Evolutionary conservation across 2,113 vertebrate species (phyloP).

Genomic region (Hyaena hyaena): DNA sequence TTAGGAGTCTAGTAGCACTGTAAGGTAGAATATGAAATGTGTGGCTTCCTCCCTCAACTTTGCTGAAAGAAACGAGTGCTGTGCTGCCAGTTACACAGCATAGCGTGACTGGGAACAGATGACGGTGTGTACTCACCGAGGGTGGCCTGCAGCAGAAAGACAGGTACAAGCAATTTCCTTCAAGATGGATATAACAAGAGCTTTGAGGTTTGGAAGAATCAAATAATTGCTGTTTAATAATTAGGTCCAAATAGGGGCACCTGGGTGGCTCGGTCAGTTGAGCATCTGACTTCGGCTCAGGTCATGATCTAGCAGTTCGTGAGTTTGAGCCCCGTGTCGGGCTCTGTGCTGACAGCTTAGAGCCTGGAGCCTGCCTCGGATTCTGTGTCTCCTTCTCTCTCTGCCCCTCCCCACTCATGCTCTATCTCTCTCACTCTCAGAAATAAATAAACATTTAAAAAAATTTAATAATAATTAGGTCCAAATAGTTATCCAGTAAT

Average conservation of each 20-base stretch:
- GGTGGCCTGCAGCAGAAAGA: not conserved
- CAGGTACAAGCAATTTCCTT: not conserved
- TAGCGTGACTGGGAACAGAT: not conserved
- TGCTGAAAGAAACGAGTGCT: not conserved
- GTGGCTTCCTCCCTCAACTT: not conserved
- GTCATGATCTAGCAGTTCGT: no score
- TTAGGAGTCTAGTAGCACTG: not conserved
- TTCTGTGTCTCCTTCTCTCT: no score
- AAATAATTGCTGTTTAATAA: not conserved
- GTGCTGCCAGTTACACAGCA: not conserved
- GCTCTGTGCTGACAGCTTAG: no score
- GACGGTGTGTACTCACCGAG: not conserved
- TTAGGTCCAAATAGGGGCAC: not conserved
- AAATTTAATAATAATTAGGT: not conserved
- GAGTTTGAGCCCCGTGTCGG: no score
- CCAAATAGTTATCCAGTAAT: not conserved
- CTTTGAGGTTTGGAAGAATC: not conserved
- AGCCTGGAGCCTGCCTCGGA: no score
- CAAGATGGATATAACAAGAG: not conserved
- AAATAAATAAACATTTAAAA: no score
- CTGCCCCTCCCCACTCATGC: no score
- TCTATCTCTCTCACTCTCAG: no score
- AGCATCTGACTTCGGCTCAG: no score
- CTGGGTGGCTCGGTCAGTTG: no score
- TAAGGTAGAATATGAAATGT: not conserved